Percentiles rank a stretch among this genome's conserved stretches.
Conservation (phyloP, 2,113 vertebrate genomes). For the Eira barbara region DNA sequence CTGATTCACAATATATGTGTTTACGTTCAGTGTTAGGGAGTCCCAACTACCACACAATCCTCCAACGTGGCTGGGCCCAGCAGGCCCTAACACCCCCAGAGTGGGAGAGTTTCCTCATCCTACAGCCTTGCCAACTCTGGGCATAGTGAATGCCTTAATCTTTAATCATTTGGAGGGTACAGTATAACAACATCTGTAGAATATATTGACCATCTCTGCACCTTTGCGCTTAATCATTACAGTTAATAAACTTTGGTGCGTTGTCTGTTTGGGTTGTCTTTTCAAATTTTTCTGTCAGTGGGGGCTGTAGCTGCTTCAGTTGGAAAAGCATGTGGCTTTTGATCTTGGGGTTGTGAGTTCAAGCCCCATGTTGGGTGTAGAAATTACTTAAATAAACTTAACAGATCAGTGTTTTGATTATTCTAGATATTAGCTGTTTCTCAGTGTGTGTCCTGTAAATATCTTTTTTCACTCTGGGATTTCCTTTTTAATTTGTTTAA, state of each 20-base stretch:
- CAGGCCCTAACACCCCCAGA: fast-evolving
- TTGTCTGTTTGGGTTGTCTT: not conserved
- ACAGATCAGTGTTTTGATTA: not conserved
- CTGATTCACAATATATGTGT: not conserved
- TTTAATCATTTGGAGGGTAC: not conserved
- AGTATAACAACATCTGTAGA: not conserved
- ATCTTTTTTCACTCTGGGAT: not conserved
- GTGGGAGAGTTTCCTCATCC: not conserved
- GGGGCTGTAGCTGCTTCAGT: not conserved
- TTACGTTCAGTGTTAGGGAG: not conserved
- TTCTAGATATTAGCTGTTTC: not conserved
- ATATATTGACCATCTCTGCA: not conserved
- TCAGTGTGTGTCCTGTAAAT: not conserved
- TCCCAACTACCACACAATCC: too few species aligned
- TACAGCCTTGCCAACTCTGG: not conserved
- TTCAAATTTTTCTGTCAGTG: not conserved
- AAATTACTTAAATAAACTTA: not conserved
- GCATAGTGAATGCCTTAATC: not conserved
- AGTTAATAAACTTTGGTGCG: not conserved
- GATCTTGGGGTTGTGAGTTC: not conserved
- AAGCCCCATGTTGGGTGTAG: not conserved
- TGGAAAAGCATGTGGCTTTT: not conserved
- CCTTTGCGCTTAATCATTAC: not conserved
- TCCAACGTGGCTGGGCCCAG: fast-evolving
- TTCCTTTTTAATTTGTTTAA: not conserved